phyloP scores from a whole-genome alignment of 2,888 invertebrate species.

The Poecilus cupreus region DNA sequence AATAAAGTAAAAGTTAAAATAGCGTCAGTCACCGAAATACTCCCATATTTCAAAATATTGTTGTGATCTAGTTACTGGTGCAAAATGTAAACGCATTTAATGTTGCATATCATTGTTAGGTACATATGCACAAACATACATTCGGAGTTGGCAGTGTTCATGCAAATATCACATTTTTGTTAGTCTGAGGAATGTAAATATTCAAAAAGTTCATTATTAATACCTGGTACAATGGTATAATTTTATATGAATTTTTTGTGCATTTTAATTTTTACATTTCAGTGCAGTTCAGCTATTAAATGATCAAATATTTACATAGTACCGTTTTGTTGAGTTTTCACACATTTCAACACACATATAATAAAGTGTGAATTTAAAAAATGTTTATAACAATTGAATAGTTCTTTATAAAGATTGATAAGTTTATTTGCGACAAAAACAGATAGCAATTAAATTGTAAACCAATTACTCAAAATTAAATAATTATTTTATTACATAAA shows the following conservation, averaged over 20 bases:
- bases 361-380: too few species aligned
- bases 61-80: background rate
- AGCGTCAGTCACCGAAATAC: slow-evolving; percentile 4
- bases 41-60: slow-evolving; percentile 16
- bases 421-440: too few species aligned
- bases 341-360: background rate
- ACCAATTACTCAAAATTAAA: too few species aligned
- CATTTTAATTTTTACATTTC: slow-evolving; percentile 12
- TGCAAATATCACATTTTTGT: slow-evolving; percentile 13
- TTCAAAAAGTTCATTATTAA: slow-evolving; percentile 23
- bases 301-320: slow-evolving; percentile 15
- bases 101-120: slow-evolving; percentile 33
- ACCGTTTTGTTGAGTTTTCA: background rate
- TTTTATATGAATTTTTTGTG: background rate
- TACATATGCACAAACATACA: background rate
- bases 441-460: too few species aligned
- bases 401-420: too few species aligned
- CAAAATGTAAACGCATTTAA: slow-evolving; percentile 31
- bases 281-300: background rate
- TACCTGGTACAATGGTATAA: background rate
- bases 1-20: background rate
- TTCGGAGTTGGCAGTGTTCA: background rate
- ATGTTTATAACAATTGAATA: too few species aligned
- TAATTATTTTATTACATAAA: too few species aligned
- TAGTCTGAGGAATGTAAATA: background rate